Conservation (phyloP, 2,797 vertebrate genomes). For the Danio tinwini region DNA sequence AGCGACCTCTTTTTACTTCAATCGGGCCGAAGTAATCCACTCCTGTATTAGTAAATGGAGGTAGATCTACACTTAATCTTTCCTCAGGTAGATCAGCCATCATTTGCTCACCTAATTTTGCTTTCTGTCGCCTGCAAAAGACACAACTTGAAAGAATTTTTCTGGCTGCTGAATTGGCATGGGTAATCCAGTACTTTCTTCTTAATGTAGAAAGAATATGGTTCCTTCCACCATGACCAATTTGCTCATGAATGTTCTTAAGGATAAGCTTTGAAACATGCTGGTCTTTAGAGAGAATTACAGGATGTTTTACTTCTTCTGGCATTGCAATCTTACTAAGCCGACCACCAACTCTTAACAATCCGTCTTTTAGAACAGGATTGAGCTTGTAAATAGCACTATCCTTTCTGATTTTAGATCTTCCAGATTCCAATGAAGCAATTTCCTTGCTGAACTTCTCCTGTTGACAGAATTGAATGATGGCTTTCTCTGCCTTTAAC, state of each 20-base stretch:
- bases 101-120: neutral
- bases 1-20: neutral
- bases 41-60: neutral
- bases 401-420: neutral
- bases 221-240: neutral
- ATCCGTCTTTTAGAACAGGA: neutral
- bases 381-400: neutral
- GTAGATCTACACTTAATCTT: neutral
- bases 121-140: neutral
- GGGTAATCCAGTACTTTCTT: neutral
- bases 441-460: slow-evolving; percentile 23
- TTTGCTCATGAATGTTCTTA: neutral
- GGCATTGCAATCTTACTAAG: neutral
- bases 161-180: neutral
- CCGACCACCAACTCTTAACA: neutral
- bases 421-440: neutral
- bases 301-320: neutral
- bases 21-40: neutral
- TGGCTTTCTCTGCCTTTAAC: slow-evolving; percentile 1
- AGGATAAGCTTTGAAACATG: neutral
- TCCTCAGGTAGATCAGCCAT: neutral
- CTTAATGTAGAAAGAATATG: neutral
- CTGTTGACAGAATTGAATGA: slow-evolving; percentile 19
- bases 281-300: neutral
- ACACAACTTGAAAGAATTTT: neutral